Evolutionary conservation across 2,888 invertebrate genomes (phyloP), one percentile per base, ranked within the genome.

Genomic region (Podotricha telesiphe): DNA sequence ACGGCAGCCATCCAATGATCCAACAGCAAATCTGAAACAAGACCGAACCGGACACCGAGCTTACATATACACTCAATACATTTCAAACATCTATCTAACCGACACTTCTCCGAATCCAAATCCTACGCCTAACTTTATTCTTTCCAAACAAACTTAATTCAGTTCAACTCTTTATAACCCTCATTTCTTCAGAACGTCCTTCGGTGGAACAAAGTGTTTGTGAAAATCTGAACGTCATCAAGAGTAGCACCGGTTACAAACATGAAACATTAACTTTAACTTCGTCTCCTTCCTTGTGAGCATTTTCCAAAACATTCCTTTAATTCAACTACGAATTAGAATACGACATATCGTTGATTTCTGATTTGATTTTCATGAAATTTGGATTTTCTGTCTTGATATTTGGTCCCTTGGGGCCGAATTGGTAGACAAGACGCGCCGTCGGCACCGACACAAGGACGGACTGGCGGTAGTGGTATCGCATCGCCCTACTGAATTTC

Each of bases 401-500:
- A 75, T 96, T 96, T 34, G 95, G 96, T 1, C 97, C 97, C 74
- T 96, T 96, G 72, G 95, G 95, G 0, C 97, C 97, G 87, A 97
- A 97, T 84, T 96, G 96, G 90, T 97, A 97, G 62, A 97, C 96
- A 73, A 97, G 92, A 63, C 96, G 94, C 51, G 96, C 94, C 13
- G 96, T 96, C 68, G 96, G 94, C 11, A 97, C 97, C 4, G 97
- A 96, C 63, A 95, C 94, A 67, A 97, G 94, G 22, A 96, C 96
- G 75, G 94, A 89, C 79, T 96, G 96, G 81, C 96, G 95, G 91
- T 97, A 97, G 87, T 97, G 96, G 86, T 97, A 97, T 84, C 97
- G 95, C 96, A 98, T 97, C 17, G 98, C 98, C 73, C 98, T 90
- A 86, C 97, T 97, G 80, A 98, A 95, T 88, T 98, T 98, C 86